Conservation (phyloP, 2,113 vertebrate genomes). For the Phalacrocorax aristotelis region DNA sequence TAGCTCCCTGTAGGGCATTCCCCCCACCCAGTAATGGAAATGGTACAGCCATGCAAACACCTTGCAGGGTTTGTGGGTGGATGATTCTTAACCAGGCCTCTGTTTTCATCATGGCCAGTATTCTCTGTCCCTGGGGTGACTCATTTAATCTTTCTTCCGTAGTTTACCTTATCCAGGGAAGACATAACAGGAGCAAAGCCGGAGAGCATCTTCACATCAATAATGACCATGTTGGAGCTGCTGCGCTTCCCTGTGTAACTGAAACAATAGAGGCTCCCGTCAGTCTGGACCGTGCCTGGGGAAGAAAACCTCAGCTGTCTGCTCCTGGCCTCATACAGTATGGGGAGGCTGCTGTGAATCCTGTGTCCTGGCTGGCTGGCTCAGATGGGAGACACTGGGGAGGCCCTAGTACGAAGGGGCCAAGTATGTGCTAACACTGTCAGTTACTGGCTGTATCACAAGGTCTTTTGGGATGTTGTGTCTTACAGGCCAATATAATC, state of each 20-base stretch:
- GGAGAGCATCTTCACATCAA: slow-evolving; percentile 70
- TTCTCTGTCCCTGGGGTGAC: not conserved
- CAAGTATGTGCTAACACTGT: not conserved
- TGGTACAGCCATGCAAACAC: not conserved
- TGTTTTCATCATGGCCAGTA: not conserved
- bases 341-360: not conserved
- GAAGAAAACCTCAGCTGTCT: not conserved
- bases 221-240: slow-evolving; percentile 64
- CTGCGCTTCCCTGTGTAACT: slow-evolving; percentile 57
- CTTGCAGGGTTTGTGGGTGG: fast-evolving
- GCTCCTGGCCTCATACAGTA: not conserved
- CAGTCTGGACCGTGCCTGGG: not conserved
- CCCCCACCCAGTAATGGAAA: not conserved
- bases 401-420: not conserved
- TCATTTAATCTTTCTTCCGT: not conserved
- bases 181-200: slow-evolving; percentile 54
- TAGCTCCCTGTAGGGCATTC: not conserved
- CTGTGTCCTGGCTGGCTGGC: not conserved
- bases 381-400: not conserved
- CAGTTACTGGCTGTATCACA: not conserved
- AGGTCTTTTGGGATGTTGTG: not conserved
- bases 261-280: not conserved
- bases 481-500: not conserved
- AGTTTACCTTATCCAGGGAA: slow-evolving; percentile 64
- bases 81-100: not conserved